Evolutionary conservation across 2,797 vertebrate species (phyloP), one percentile per base, ranked within the genome.

Genomic region (Rousettus madagascariensis): DNA sequence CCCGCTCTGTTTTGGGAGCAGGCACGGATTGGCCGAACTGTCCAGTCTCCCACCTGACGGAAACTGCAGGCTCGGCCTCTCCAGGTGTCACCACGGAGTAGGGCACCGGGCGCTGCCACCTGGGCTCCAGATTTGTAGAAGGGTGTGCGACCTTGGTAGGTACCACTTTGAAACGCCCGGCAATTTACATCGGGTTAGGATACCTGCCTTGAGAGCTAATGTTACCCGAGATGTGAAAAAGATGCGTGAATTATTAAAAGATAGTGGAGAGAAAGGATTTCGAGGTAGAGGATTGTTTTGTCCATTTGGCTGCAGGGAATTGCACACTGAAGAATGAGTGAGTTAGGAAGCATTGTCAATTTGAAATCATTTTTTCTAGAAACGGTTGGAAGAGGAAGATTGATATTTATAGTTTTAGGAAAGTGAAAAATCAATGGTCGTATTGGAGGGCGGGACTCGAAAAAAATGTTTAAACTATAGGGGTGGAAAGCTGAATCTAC

Each of bases 111-210:
- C 51, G 49, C 85, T 43, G 74, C n/a, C 17, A 43, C 90, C 82
- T 57, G 61, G 46, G 22, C 84, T 66, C 89, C 53, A 0, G 46
- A 17, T 66, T 68, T 30, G 55, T 51, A 30, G 66, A 24, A 26
- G 80, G 61, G 82, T 38, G n/a, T 49, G 63, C 88, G 83, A 71
- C 91, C 93, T 91, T 69, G 55, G 46, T 59, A 93, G 90, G 96
- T 86, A 84, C 90, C 95, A 26, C 91, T 75, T 65, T 22, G 72
- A 63, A 95, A 75, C 19, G 8, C 75, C 92, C 20, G 33, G 77
- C 59, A 71, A 79, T 57, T 94, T 68, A 33, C 20, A 17, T 33
- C 55, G 13, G 61, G 30, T 55, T 75, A n/a, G 63, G 63, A 7
- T 66, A 22, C 15, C 28, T 49, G 49, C 57, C 10, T 9, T 22